Evolutionary conservation across 2,888 invertebrate species (phyloP).

Genomic region (Brassicogethes aeneus): DNA sequence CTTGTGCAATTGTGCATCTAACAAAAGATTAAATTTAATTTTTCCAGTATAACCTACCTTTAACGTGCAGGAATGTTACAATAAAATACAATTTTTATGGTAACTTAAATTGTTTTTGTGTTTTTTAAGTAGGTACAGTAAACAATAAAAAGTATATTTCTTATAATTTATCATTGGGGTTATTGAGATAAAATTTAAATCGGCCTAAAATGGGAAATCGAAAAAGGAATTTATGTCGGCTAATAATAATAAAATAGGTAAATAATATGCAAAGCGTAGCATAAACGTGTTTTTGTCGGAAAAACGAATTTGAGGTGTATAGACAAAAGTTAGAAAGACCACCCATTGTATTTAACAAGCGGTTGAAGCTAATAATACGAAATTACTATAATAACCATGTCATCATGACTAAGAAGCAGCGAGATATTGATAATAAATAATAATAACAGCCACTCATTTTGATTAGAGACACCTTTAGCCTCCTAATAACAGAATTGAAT

Average conservation of each 20-base stretch:
- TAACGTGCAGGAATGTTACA: too few relatives aligned
- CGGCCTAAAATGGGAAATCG: too few relatives aligned
- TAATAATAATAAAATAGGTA: background rate
- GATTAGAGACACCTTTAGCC: constrained; percentile 32
- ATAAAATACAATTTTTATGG: too few relatives aligned
- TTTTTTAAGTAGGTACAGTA: too few relatives aligned
- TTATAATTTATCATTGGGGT: too few relatives aligned
- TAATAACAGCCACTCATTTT: constrained; percentile 28
- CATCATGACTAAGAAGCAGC: constrained; percentile 27
- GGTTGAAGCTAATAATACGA: constrained; percentile 34
- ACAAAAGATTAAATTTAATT: too few relatives aligned
- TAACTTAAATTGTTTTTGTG: too few relatives aligned
- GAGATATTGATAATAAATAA: constrained; percentile 7
- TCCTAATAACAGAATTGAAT: constrained; percentile 30
- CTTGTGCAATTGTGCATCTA: too few relatives aligned
- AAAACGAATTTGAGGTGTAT: background rate
- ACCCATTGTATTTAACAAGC: constrained; percentile 32
- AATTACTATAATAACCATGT: constrained; percentile 37
- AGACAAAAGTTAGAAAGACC: constrained; percentile 21
- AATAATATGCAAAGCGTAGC: background rate
- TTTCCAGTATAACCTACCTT: too few relatives aligned
- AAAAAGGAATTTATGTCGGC: background rate
- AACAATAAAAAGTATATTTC: too few relatives aligned
- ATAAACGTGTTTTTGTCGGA: background rate
- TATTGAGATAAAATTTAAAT: too few relatives aligned